Evolutionary conservation across 1,140 invertebrate genomes (phyloP).

Genomic region (Dendroctonus valens): DNA sequence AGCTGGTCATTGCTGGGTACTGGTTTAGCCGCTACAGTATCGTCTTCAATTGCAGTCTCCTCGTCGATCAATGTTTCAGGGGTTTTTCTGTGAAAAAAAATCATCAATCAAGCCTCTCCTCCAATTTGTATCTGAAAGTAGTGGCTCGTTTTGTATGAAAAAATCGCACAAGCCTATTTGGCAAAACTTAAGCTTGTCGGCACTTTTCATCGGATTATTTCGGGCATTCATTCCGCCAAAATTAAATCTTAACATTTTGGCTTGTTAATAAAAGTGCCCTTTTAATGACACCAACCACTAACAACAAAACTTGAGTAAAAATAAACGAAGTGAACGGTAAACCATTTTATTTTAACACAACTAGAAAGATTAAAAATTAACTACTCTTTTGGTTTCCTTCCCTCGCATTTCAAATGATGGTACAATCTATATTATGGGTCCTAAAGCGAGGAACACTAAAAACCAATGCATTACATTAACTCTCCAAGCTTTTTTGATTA

Average conservation of each 20-base stretch:
- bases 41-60: neutral
- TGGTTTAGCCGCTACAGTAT: too few species aligned
- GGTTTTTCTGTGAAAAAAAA: neutral
- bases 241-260: conserved; percentile 10
- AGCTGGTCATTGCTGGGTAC: too few species aligned
- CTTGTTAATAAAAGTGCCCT: conserved; percentile 4
- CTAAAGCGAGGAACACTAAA: too few species aligned
- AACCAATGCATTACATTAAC: too few species aligned
- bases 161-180: conserved; percentile 28
- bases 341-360: neutral
- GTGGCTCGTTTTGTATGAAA: conserved; percentile 17
- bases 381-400: neutral
- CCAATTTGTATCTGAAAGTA: neutral
- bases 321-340: too few species aligned
- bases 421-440: too few species aligned
- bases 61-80: neutral
- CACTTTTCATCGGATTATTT: conserved; percentile 21
- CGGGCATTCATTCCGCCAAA: neutral
- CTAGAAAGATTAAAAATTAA: neutral
- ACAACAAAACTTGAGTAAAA: neutral
- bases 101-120: too few species aligned
- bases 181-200: conserved; percentile 22
- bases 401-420: too few species aligned
- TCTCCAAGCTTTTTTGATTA: too few species aligned
- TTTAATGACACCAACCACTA: conserved; percentile 5